phyloP scores from a whole-genome alignment of 1,140 invertebrate species.

The Eupristina koningsbergeri region DNA sequence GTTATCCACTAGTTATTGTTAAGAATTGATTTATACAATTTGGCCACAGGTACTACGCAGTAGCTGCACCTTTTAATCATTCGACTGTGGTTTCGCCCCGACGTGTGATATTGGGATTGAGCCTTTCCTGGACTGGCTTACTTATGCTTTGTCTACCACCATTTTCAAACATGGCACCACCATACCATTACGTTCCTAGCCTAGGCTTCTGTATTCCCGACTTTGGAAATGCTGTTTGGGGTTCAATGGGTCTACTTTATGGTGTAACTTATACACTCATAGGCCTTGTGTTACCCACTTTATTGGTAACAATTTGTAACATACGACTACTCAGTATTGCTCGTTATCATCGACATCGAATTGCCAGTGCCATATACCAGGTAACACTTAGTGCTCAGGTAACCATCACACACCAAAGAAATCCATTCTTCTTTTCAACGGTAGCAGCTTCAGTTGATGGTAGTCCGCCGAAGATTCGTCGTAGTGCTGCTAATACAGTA shows the following conservation, averaged over 20 bases:
- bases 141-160: conserved; percentile 70
- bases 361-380: conserved; percentile 88
- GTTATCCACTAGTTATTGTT: neutral
- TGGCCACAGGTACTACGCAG: conserved; percentile 78
- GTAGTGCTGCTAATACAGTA: conserved; percentile 80
- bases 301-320: conserved; percentile 84
- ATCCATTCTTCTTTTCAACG: conserved; percentile 81
- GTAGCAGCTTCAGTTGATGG: conserved; percentile 74
- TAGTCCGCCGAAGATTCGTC: conserved; percentile 76
- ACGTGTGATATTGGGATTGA: conserved; percentile 72
- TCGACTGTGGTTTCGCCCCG: conserved; percentile 80
- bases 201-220: conserved; percentile 79
- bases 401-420: conserved; percentile 86
- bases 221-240: conserved; percentile 76
- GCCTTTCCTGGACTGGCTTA: conserved; percentile 71
- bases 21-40: neutral
- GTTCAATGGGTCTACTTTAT: conserved; percentile 61
- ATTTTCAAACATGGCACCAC: conserved; percentile 68
- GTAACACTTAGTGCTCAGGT: conserved; percentile 87
- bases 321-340: conserved; percentile 84
- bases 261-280: no score
- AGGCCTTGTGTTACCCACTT: no score
- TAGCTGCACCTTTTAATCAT: conserved; percentile 84
- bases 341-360: conserved; percentile 85
- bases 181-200: conserved; percentile 74